Conservation (phyloP, 2,888 invertebrate species). For the Endotricha flammealis region DNA sequence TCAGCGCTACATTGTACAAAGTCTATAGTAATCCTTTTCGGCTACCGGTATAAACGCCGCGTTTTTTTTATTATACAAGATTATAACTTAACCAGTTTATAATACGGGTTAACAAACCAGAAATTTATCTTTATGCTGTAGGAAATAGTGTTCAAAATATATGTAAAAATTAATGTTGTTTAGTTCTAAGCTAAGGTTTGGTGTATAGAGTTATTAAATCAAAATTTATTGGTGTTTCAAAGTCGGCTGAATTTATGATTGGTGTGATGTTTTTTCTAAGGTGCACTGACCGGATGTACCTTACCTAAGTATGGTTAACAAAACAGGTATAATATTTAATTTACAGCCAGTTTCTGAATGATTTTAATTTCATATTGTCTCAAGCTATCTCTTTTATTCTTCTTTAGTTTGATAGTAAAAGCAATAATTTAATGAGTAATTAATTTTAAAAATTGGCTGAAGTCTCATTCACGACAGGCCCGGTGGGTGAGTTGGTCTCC, state of each 20-base stretch:
- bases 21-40: slow-evolving; percentile 62
- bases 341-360: too few species aligned
- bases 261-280: slow-evolving; percentile 27
- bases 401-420: too few species aligned
- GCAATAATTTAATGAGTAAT: too few species aligned
- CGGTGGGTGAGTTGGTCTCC: too few species aligned
- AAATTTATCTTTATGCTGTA: slow-evolving; percentile 14
- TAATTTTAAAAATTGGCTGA: too few species aligned
- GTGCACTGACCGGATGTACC: slow-evolving; percentile 37
- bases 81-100: slow-evolving; percentile 31
- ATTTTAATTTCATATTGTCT: too few species aligned
- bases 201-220: slow-evolving; percentile 56
- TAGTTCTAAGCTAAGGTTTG: slow-evolving; percentile 27
- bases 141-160: slow-evolving; percentile 19
- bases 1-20: slow-evolving; percentile 56
- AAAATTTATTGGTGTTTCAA: slow-evolving; percentile 56
- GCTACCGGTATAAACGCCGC: slow-evolving; percentile 61
- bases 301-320: slow-evolving; percentile 1
- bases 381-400: too few species aligned
- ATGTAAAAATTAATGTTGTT: slow-evolving; percentile 12
- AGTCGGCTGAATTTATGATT: slow-evolving; percentile 45
- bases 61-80: slow-evolving; percentile 52
- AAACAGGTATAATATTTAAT: too few species aligned
- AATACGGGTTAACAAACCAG: slow-evolving; percentile 4
- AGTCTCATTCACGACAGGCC: too few species aligned